Evolutionary conservation across 2,113 vertebrate genomes (phyloP), one percentile per base, ranked within the genome.

Genomic region (Poecile atricapillus): DNA sequence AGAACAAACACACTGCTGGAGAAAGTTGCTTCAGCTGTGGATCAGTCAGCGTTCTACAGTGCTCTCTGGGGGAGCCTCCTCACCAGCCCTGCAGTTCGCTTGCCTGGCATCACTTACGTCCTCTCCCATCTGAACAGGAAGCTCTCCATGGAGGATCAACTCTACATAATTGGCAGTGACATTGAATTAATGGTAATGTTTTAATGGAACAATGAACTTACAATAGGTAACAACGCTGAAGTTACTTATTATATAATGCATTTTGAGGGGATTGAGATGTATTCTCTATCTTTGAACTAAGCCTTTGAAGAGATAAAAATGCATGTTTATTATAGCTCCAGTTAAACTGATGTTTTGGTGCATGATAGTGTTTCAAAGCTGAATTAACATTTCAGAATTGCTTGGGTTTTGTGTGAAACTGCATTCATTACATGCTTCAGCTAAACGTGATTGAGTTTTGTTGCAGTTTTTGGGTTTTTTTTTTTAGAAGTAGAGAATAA

Each of bases 21-120:
- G 97, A 99, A 99, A 83, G 99, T 99, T 68, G 99, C 99, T 15
- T 98, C 98, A 8, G 99, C 99, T 2, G 99, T 99, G 97, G 99
- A 99, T 96, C 99, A 99, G 96, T 98, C 98, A 0, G 99, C 99
- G 0, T 99, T 99, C 98, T 99, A 99, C 96, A 99, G 99, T 87
- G 99, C 99, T 70, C 99, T 99, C 37, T 99, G 99, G 99, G 99
- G 99, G 37, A 99, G 99, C 97, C 99, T 99, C 67, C 98, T 99
- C 71, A 99, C 99, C 81, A 99, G 99, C 97, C 99, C 99, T 18
- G 98, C 99, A 1, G 99, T 99, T 83, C 99, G 99, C 63, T 95
- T 99, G 87, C 99, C 99, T 15, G 99, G 99, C 46, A 99, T 99
- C 95, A 98, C 99, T 22, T 99, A 99, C 5, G 99, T 99, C 78